These are phyloP conservation scores for Electrophaes corylata DNA, from an alignment of 2,888 invertebrate species.

Conservation along the genomic window DNA sequence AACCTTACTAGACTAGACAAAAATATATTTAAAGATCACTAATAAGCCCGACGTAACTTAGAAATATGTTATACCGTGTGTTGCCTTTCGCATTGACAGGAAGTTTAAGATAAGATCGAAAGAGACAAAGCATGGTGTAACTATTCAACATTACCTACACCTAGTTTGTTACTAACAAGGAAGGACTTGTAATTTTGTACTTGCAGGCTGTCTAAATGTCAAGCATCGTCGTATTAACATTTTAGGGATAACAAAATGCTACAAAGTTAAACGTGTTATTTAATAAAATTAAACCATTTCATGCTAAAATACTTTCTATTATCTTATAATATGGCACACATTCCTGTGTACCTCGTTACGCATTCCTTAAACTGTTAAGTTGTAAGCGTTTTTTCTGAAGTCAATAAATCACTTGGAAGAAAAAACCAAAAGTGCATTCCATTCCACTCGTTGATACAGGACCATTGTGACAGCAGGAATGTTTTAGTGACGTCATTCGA, in stretches of 20 bases:
- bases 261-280: background rate
- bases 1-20: too few species aligned
- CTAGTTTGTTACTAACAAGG: too few species aligned
- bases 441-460: conserved; percentile 37
- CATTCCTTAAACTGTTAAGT: conserved; percentile 27
- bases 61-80: too few species aligned
- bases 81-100: too few species aligned
- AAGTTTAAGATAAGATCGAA: too few species aligned
- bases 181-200: background rate
- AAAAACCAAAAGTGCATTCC: conserved; percentile 46
- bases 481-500: conserved; percentile 25
- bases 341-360: conserved; percentile 4
- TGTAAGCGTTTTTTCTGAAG: conserved; percentile 34
- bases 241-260: conserved; percentile 9
- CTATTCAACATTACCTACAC: too few species aligned
- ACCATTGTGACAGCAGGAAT: conserved; percentile 38
- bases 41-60: too few species aligned
- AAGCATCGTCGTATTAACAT: background rate
- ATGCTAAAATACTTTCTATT: conserved; percentile 2
- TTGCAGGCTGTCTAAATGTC: background rate
- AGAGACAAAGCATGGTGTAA: too few species aligned
- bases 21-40: too few species aligned
- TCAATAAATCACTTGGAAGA: conserved; percentile 39
- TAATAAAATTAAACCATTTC: background rate
- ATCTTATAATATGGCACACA: background rate